Evolutionary conservation across 2,113 vertebrate genomes (phyloP), one percentile per base, ranked within the genome.

Genomic region (Australoheros scitulus): DNA sequence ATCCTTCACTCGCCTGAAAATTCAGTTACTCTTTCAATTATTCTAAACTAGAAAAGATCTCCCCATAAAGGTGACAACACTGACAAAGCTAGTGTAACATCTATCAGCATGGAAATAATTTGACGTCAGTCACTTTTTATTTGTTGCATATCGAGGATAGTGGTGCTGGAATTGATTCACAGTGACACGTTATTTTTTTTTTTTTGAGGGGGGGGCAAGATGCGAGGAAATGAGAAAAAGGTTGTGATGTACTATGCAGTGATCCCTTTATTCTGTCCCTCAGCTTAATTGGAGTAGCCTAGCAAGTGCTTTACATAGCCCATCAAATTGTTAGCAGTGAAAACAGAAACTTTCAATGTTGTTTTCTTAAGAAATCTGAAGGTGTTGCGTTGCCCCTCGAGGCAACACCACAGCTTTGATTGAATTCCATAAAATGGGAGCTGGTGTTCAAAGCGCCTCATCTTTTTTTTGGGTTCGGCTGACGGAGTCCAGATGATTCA

Each of bases 21-120:
- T 81, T 80, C 87, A 80, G 89, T 93, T 94, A 88, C 89, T 92
- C 94, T 95, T 95, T 95, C 93, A 96, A 95, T 95, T 95, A 96
- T 92, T 92, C 80, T 57, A 76, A 93, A 94, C 91, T 87, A 86
- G 85, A 93, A 87, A 56, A 92, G 84, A 91, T 89, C 79, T 64
- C 88, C 89, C 86, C 88, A 76, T 90, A 89, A 84, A 91, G 86
- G 86, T 89, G 92, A 92, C 92, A 94, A 91, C 91, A 64, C 91
- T 91, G 92, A 94, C 94, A 95, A 94, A 94, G 92, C 91, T 82
- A 82, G 79, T 84, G 89, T 89, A 90, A 90, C 91, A 93, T 94
- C 93, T 93, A 93, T 95, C 94, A 91, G 86, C 86, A 77, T 79
- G 90, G 89, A 95, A 94, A 95, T 95, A 92, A 95, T 95, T 95